These are phyloP conservation scores for Eptatretus burgeri DNA, from an alignment of 2,113 vertebrate genomes.

Conservation along the genomic window DNA sequence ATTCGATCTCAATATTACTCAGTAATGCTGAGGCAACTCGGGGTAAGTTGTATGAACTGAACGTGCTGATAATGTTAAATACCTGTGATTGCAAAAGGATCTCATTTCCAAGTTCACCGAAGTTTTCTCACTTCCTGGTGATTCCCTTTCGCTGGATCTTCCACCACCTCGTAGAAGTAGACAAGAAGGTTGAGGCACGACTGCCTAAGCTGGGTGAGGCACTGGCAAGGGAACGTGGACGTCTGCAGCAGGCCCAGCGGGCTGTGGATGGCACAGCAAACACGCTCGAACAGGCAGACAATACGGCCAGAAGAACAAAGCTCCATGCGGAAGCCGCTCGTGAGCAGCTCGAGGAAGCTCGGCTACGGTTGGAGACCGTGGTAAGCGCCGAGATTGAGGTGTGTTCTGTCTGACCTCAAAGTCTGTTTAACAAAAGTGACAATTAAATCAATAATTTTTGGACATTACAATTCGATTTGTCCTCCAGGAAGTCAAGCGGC, in stretches of 20 bases:
- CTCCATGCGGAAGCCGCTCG: conserved; percentile 39
- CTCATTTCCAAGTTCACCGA: neutral
- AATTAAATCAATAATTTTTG: neutral
- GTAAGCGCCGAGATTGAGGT: conserved; percentile 19
- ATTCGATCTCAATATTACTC: neutral
- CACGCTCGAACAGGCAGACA: conserved; percentile 34
- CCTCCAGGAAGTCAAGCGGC: neutral
- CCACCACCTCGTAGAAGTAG: conserved; percentile 24
- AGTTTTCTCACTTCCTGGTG: neutral
- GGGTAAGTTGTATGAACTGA: neutral
- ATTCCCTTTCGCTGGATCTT: neutral
- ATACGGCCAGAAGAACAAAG: conserved; percentile 30
- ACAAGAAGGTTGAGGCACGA: conserved; percentile 46
- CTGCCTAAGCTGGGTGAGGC: conserved; percentile 49
- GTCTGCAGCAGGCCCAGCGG: conserved; percentile 49
- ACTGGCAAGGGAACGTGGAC: conserved; percentile 39
- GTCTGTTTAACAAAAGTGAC: neutral
- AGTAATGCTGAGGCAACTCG: neutral
- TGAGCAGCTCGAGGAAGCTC: conserved; percentile 51
- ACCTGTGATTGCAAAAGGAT: neutral
- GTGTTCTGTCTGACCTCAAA: neutral
- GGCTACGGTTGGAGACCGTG: conserved; percentile 40
- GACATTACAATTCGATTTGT: neutral
- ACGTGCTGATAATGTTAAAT: neutral
- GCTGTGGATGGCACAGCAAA: conserved; percentile 34